Evolutionary conservation across 2,888 invertebrate species (phyloP), one percentile per base, ranked within the genome.

Genomic region (Serripes groenlandicus): DNA sequence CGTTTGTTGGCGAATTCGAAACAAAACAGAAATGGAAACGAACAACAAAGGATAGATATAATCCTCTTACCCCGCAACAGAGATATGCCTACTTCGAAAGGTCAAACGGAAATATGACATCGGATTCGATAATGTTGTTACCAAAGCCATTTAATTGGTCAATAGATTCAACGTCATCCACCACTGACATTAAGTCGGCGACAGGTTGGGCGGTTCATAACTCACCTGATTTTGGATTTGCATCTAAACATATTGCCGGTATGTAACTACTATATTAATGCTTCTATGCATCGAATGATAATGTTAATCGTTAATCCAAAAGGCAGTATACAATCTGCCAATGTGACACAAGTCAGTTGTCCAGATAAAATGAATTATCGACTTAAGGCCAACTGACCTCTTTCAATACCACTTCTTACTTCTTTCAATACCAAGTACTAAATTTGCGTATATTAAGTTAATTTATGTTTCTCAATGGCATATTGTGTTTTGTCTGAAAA

Each of bases 1-100:
- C 71, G 1, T 92, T 90, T 73, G 91, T 92, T 5, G 80, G 78
- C 1, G 76, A 83, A 0, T 92, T 91, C 75, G 81, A 85, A 11
- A 85, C 72, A 11, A 70, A 77, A 0, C 73, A 84, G 28, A 87
- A 91, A 81, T 92, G 91, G 91, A 91, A 91, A 72, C 56, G 91
- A 52, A 83, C 83, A 9, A 73, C 62, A 21, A 68, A 84, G 30
- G 90, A 90, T 56, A 49, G 69, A 15, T 91, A 88, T 64, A 85
- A 91, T 68, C 93, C 93, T 0, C 90, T 87, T 71, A 90, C 90
- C 0, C 81, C 91, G 0, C 72, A 64, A 30, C 66, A 37, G 3
- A 75, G 91, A 42, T 91, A 83, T 66, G 75, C 75, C 0, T 9
- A 62, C 11, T 62, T 62, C 34, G 7, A 2, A 4, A 3, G 62